phyloP scores from a whole-genome alignment of 2,888 invertebrate species.

The Athalia rosae region DNA sequence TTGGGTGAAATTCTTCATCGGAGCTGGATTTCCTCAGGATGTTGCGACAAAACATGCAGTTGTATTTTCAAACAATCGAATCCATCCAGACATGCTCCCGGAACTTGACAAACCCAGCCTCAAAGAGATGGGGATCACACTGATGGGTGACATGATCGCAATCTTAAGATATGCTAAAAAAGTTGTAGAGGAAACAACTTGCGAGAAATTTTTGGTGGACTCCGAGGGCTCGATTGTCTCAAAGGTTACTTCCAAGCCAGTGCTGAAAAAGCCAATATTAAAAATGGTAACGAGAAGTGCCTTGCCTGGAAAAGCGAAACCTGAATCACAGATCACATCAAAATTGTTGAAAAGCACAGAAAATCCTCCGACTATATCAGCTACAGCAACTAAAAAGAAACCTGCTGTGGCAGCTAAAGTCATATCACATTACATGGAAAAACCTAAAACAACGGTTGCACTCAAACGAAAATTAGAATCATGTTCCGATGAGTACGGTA shows the following conservation, averaged over 20 bases:
- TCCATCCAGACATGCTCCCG: conserved; percentile 88
- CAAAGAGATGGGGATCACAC: conserved; percentile 89
- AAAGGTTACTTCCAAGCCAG: conserved; percentile 50
- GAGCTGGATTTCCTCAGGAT: conserved; percentile 87
- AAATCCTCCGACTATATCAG: conserved; percentile 51
- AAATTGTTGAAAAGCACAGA: conserved; percentile 54
- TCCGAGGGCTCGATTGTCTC: conserved; percentile 58
- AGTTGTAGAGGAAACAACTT: conserved; percentile 75
- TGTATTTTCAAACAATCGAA: conserved; percentile 90
- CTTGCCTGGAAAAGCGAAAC: conserved; percentile 55
- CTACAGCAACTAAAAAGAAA: conserved; percentile 56
- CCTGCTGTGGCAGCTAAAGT: conserved; percentile 46
- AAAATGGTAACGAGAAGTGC: conserved; percentile 58
- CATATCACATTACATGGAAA: conserved; percentile 44
- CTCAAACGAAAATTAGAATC: conserved; percentile 63
- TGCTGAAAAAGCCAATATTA: conserved; percentile 58
- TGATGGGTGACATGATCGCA: conserved; percentile 80
- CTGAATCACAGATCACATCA: conserved; percentile 49
- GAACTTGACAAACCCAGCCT: conserved; percentile 92
- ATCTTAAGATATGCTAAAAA: conserved; percentile 80
- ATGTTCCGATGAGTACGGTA: conserved; percentile 46
- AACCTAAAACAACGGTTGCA: conserved; percentile 47
- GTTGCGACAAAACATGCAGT: conserved; percentile 89
- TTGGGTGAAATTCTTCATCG: conserved; percentile 92
- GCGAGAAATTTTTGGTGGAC: conserved; percentile 69